Base-by-base conservation (phyloP, 2,888 invertebrate species). In the Embidobia sp. region DNA sequence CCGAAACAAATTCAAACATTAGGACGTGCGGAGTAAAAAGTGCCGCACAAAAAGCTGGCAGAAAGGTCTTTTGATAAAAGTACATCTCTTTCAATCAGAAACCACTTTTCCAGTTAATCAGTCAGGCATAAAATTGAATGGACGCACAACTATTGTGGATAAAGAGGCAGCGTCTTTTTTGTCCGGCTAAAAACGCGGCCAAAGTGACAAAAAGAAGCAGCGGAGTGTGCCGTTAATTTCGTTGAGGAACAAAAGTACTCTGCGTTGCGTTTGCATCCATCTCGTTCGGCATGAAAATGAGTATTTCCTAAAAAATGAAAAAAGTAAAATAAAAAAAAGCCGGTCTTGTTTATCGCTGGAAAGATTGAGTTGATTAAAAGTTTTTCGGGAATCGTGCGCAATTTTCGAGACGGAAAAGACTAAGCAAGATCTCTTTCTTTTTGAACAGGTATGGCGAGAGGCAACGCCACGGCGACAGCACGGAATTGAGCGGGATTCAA, bases 391-490 rank as follows among this genome's bases (percentile, higher is more conserved):
- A n/a, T n/a, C n/a, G n/a, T n/a, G n/a, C n/a, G n/a, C n/a, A n/a
- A n/a, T n/a, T n/a, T n/a, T n/a, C n/a, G n/a, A n/a, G 22, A 22
- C 6, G 22, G 22, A 22, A 33, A 57, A 46, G 35, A 61, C 35
- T 46, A 46, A 61, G 8, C 7, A 37, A 15, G 3, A 3, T 35
- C 13, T 19, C 15, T 48, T 46, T 66, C 16, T 11, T 26, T 35
- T 81, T 37, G 46, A 82, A 87, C 88, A 95, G 95, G 90, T 97
- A 96, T 87, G 96, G 96, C 82, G 96, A 97, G 87, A 95, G 95
- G 85, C 94, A 96, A 86, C 92, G 95, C 80, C 92, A 94, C 75
- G 90, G 92, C 44, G 95, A 96, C 81, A 93, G 94, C n/a, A 92
- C 92, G 72, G 95, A 95, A 85, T 86, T 96, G 42, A 93, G 93